Evolutionary conservation across 2,797 vertebrate species (phyloP).

Genomic region (Sphaeramia orbicularis): DNA sequence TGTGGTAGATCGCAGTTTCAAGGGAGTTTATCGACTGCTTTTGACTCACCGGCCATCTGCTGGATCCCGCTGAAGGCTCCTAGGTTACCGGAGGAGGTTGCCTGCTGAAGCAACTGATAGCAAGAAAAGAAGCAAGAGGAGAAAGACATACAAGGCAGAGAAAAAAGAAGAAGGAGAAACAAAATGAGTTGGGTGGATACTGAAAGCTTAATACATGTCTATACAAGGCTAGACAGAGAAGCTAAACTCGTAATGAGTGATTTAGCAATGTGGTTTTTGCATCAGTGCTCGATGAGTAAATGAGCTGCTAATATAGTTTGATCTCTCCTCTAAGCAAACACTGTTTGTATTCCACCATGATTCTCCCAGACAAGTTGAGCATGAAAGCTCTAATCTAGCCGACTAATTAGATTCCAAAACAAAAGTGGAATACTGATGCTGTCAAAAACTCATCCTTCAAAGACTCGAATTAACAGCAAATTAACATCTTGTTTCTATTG

Average conservation of each 20-base stretch:
- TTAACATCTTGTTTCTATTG: constrained; percentile 75
- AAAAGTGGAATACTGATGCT: constrained; percentile 75
- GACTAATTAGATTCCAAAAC: constrained; percentile 80
- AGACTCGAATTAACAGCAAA: constrained; percentile 73
- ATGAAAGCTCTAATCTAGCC: constrained; percentile 77
- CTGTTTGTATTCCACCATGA: constrained; percentile 65
- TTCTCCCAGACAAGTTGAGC: constrained; percentile 77
- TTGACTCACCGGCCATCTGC: constrained; percentile 96
- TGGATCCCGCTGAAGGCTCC: constrained; percentile 98
- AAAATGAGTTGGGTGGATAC: constrained; percentile 42
- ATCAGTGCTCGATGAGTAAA: constrained; percentile 68
- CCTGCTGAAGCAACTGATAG: constrained; percentile 96
- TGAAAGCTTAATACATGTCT: constrained; percentile 34
- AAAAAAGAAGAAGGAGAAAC: constrained; percentile 16
- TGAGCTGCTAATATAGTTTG: constrained; percentile 71
- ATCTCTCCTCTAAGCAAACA: constrained; percentile 66
- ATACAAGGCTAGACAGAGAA: constrained; percentile 24
- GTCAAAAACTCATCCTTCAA: constrained; percentile 72
- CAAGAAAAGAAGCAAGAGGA: constrained; percentile 22
- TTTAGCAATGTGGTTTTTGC: constrained; percentile 59
- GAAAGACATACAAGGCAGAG: too few species aligned
- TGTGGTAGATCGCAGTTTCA: background rate
- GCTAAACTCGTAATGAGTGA: constrained; percentile 50
- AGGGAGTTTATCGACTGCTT: constrained; percentile 62
- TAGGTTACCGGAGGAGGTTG: constrained; percentile 94